A percentile compares a stretch with the other conserved stretches of the same genome.
phyloP scores from a whole-genome alignment of 2,888 invertebrate genomes.

The Shargacucullia verbasci region DNA sequence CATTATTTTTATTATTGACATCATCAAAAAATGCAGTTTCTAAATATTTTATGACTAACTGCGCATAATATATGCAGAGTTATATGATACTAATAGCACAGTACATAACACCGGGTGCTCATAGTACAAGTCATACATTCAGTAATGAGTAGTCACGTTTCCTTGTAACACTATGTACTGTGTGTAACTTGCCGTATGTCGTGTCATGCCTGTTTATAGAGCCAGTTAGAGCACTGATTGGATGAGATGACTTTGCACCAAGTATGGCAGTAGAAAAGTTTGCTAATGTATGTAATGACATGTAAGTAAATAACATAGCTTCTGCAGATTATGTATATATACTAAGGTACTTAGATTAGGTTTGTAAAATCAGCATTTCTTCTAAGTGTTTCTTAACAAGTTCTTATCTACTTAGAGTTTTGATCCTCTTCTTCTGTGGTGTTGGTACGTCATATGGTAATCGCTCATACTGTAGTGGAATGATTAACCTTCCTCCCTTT shows the following conservation, averaged over 20 bases:
- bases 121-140: constrained; percentile 14
- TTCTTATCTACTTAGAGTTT: too few relatives aligned
- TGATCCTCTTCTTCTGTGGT: too few relatives aligned
- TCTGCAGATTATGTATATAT: constrained; percentile 11
- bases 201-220: constrained; percentile 66
- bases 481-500: too few relatives aligned
- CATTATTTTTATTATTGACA: constrained; percentile 1
- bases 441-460: too few relatives aligned
- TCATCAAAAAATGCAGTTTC: constrained; percentile 18
- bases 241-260: constrained; percentile 57
- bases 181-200: constrained; percentile 43
- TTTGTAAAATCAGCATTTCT: too few relatives aligned
- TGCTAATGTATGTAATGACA: constrained; percentile 46
- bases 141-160: constrained; percentile 43
- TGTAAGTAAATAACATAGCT: constrained; percentile 16
- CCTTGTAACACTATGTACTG: constrained; percentile 49
- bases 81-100: constrained; percentile 13
- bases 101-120: constrained; percentile 33
- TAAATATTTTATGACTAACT: constrained; percentile 42
- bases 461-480: too few relatives aligned
- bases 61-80: constrained; percentile 32
- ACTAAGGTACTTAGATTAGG: too few relatives aligned
- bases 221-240: constrained; percentile 69
- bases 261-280: constrained; percentile 52
- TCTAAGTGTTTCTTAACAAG: too few relatives aligned